Evolutionary conservation across 1,140 invertebrate species (phyloP), one percentile per base, ranked within the genome.

Genomic region (Ruditapes philippinarum): DNA sequence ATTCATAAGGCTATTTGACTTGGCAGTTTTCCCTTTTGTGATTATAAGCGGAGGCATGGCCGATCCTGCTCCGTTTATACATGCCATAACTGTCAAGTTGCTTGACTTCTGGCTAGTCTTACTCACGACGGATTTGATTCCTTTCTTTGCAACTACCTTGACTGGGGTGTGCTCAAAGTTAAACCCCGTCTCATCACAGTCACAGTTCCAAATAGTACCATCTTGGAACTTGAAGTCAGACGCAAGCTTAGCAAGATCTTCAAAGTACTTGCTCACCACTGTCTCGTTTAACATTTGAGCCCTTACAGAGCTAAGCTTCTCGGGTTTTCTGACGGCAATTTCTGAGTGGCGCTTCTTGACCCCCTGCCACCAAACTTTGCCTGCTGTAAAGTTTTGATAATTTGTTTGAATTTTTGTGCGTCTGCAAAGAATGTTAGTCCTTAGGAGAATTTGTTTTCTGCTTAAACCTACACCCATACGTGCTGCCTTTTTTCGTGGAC

Each of bases 11-110:
- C n/a, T n/a, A n/a, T n/a, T n/a, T n/a, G n/a, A n/a, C n/a, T n/a
- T n/a, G n/a, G n/a, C n/a, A n/a, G 81, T 89, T 81, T 91, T 89
- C 33, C 81, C 89, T 40, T 90, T 91, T 4, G 65, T 65, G 17
- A 91, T 87, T n/a, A 86, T 49, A 49, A 92, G 51, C n/a, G 91
- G 91, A 7, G 91, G 85, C 85, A 90, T 91, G 4, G 1, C n/a
- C 40, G 40, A 49, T 12, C 91, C 91, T 19, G 38, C 45, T n/a
- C 86, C 86, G 51, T 73, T 92, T 11, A 89, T 76, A 73, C 87
- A 89, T 0, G 86, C 86, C 68, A 89, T 80, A 36, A 89, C 79
- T 28, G 88, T 85, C 38, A 91, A 31, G 36, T 90, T 78, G 22
- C 49, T 36, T 0, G 74, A 28, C 22, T 25, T 65, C 33, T 49